Base-by-base conservation (phyloP, 2,888 invertebrate species). In the Hermaeophaga mercurialis region DNA sequence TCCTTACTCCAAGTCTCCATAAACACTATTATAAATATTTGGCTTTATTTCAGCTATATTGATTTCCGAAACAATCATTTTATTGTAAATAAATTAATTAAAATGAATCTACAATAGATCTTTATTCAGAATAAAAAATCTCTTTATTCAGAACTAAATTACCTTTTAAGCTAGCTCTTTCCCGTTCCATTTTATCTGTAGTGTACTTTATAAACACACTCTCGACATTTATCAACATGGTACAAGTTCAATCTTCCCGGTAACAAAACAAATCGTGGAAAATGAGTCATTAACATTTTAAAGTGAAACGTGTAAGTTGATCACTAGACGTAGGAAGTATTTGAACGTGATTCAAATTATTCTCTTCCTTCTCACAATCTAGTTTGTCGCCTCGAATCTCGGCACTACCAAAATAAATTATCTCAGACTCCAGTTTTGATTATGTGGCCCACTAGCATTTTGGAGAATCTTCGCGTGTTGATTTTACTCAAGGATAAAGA, bases 261-360 rank as follows among this genome's bases (percentile, higher is more conserved):
- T 24, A 47, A 47, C 56, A 44, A 44, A 49, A 58, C 55, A 54
- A 55, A 56, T 57, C 58, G 41, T 28, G 45, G 39, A 64, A 63
- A 68, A 61, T 63, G 60, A 61, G 61, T 62, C 67, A 67, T 67
- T 67, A 67, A 59, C 57, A 59, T 66, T 66, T 61, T 63, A 62
- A 53, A 24, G 64, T 52, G 54, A 64, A 64, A 65, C 62, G 62
- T 62, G 59, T 56, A 56, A 60, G 63, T 58, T 67, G 67, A 67
- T 67, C 63, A 62, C 65, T 65, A 56, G 62, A 63, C 63, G 62
- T 62, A 66, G 60, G 64, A 56, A 52, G 41, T 52, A 45, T 55
- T 36, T 54, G 43, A 58, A 41, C 54, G 54, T 54, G 44, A 54
- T 28, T 53, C 48, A 47, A 55, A 56, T 56, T 49, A 58, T 58